Evolutionary conservation across 1,140 invertebrate species (phyloP).

Genomic region (Drosophila nigromelanica): DNA sequence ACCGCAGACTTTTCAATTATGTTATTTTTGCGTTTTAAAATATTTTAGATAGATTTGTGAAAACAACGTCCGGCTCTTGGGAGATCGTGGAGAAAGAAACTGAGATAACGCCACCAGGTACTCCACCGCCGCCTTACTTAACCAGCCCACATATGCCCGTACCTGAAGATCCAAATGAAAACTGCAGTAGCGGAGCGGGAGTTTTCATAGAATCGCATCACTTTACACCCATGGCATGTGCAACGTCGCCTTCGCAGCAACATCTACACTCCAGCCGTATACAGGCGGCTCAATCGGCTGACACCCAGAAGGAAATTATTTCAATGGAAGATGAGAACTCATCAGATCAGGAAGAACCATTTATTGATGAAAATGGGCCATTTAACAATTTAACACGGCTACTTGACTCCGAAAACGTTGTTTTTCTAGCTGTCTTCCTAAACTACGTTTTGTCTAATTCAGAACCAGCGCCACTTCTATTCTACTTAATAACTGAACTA

Average conservation of each 20-base stretch:
- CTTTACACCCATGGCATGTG: constrained; percentile 68
- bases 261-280: constrained; percentile 76
- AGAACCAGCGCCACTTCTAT: constrained; percentile 93
- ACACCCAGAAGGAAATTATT: constrained; percentile 91
- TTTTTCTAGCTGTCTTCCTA: constrained; percentile 94
- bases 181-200: constrained; percentile 39
- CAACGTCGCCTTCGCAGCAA: constrained; percentile 58
- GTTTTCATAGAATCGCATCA: constrained; percentile 80
- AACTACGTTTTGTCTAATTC: constrained; percentile 94
- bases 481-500: constrained; percentile 93
- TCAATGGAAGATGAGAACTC: constrained; percentile 98
- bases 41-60: constrained; percentile 60
- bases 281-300: constrained; percentile 71
- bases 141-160: constrained; percentile 71
- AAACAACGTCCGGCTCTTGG: constrained; percentile 81
- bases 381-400: constrained; percentile 90
- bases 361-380: constrained; percentile 91
- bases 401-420: constrained; percentile 88
- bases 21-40: not conserved
- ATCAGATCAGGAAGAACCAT: constrained; percentile 91
- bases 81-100: constrained; percentile 84
- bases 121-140: constrained; percentile 93
- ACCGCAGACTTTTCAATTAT: too few species aligned
- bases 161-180: constrained; percentile 70
- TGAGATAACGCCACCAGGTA: constrained; percentile 91